Base-by-base conservation (phyloP, 1,140 invertebrate species). In the Drosophila persimilis region DNA sequence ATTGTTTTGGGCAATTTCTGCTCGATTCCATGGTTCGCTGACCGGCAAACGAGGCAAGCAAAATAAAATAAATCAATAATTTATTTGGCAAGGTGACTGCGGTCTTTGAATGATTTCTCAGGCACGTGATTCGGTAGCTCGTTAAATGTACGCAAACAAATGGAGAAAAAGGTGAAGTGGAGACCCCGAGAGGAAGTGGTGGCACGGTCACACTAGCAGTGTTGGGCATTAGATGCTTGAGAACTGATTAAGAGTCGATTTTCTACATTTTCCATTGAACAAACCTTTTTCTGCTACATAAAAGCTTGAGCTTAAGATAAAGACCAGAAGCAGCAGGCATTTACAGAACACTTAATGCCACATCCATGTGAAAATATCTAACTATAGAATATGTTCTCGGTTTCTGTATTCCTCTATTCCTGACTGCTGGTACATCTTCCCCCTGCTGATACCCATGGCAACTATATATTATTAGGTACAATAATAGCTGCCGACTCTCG, bases 71-170 rank as follows among this genome's bases (percentile, higher is more conserved):
- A 17, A 35, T 43, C 56, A 15, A 20, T 67, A 69, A 69, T 69
- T 51, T 39, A 56, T 73, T 62, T 46, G 67, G 43, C 69, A 73
- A 73, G 67, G 70, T 71, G 52, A 71, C 67, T 59, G 47, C 45
- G 64, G 54, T 51, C 69, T 71, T 71, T 70, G 41, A 52, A 47
- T 51, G 46, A 44, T 69, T 71, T 70, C 24, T 41, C n/a, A 47
- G 35, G 8, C 67, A 73, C 52, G 57, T 73, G 65, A 69, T 73
- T 73, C 67, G 52, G 58, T 48, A 62, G 57, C 67, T 73, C 29
- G 48, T 73, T 73, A 73, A 62, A 29, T 2, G 50, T 73, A 60
- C 62, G 54, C 39, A 72, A 63, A 57, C 46, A n/a, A 58, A 39
- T 15, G 8, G 7, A 15, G 44, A 0, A 13, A 52, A 60, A 52